phyloP scores from a whole-genome alignment of 2,113 vertebrate genomes.

The Eudorcas thomsonii region DNA sequence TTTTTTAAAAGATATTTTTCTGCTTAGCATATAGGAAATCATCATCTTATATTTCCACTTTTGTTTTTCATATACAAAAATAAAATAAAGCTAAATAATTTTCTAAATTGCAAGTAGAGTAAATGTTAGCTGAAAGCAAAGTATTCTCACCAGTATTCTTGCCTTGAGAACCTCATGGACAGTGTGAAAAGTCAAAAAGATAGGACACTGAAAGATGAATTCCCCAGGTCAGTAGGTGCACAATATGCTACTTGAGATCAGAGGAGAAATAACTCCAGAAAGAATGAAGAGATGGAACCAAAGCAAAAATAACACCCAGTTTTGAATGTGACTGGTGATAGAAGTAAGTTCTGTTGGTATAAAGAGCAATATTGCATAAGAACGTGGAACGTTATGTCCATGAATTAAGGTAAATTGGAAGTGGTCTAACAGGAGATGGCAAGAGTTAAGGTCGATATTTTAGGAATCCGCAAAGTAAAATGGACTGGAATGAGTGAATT shows the following conservation, averaged over 20 bases:
- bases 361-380: background rate
- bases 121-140: background rate
- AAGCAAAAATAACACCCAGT: background rate
- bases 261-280: background rate
- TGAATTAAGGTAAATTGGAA: background rate
- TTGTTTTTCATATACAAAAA: background rate
- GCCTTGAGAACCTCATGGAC: background rate
- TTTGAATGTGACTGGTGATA: background rate
- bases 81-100: background rate
- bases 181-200: background rate
- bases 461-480: background rate
- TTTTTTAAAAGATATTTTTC: background rate
- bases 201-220: background rate
- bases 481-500: background rate
- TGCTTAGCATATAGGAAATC: background rate
- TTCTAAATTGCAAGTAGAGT: background rate
- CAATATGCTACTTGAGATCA: background rate
- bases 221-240: background rate
- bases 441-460: fast-evolving
- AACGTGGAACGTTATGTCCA: background rate
- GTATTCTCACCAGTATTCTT: background rate
- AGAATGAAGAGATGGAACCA: background rate
- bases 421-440: background rate
- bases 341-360: background rate
- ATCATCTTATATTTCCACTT: background rate